A percentile compares a stretch with the other conserved stretches of the same genome.
Conservation (phyloP, 2,888 invertebrate genomes). For the Abrostola triplasia region DNA sequence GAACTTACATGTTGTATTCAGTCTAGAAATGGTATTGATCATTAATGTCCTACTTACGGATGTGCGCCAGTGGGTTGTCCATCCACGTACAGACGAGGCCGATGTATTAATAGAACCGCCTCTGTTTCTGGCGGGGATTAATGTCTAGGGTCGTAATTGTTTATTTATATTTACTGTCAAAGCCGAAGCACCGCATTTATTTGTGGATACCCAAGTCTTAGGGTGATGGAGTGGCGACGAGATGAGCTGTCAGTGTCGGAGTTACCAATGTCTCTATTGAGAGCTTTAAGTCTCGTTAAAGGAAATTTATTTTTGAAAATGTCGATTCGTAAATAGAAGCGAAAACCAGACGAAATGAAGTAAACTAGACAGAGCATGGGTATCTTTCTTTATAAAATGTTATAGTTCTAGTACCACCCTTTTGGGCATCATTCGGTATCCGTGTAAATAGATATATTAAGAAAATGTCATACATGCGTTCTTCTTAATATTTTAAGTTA, state of each 20-base stretch:
- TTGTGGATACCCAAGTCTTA: constrained; percentile 39
- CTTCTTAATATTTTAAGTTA: too few species aligned
- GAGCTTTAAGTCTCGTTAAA: constrained; percentile 9
- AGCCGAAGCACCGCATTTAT: constrained; percentile 39
- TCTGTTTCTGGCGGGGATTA: constrained; percentile 47
- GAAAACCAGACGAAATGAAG: background rate
- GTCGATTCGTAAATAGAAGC: too few species aligned
- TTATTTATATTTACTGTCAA: constrained; percentile 54
- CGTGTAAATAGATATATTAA: too few species aligned
- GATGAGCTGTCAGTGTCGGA: constrained; percentile 15
- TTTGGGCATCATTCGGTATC: too few species aligned
- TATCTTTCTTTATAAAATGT: background rate
- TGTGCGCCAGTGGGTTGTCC: constrained; percentile 34
- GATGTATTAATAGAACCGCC: constrained; percentile 52
- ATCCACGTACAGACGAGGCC: constrained; percentile 44
- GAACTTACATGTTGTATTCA: background rate
- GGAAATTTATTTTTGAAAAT: background rate
- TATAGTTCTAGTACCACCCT: too few species aligned
- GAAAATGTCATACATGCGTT: too few species aligned
- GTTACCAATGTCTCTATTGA: constrained; percentile 23
- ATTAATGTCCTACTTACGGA: constrained; percentile 56
- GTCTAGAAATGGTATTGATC: constrained; percentile 46
- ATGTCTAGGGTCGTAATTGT: constrained; percentile 51
- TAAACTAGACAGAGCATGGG: background rate
- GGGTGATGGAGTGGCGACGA: constrained; percentile 29